Evolutionary conservation across 30 jellyfish, hydroid and myxozoan genomes (phyloP).

Genomic region (Turritopsis rubra): DNA sequence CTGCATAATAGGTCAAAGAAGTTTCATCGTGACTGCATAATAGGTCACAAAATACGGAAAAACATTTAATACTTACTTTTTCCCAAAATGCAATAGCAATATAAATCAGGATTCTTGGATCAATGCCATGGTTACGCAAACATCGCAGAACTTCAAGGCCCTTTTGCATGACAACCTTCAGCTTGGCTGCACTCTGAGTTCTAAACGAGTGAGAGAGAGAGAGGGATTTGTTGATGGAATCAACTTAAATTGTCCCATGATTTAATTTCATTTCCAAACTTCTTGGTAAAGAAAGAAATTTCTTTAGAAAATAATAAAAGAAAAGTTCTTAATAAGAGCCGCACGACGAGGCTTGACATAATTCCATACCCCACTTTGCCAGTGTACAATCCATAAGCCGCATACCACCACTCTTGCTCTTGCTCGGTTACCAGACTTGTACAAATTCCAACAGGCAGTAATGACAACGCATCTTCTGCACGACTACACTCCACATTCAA

Average conservation of each 20-base stretch:
- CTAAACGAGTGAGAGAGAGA: slow-evolving; percentile 23
- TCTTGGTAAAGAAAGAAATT: too few species aligned
- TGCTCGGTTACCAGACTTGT: slow-evolving; percentile 30
- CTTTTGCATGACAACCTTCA: slow-evolving; percentile 55
- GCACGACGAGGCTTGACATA: too few species aligned
- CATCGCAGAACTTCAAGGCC: slow-evolving; percentile 72
- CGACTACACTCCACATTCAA: slow-evolving; percentile 32
- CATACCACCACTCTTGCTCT: slow-evolving; percentile 77
- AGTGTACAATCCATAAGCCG: slow-evolving; percentile 63
- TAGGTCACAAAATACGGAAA: neutral
- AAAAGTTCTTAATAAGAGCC: too few species aligned
- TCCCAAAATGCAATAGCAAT: slow-evolving; percentile 55
- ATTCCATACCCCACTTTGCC: slow-evolving; percentile 70
- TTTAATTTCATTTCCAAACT: too few species aligned
- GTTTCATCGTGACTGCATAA: neutral
- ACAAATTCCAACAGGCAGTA: slow-evolving; percentile 45
- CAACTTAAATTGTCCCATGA: too few species aligned
- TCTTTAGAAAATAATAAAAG: too few species aligned
- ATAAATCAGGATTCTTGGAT: slow-evolving; percentile 59
- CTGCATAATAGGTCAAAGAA: too few species aligned
- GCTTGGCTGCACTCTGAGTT: slow-evolving; percentile 63
- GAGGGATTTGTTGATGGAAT: too few species aligned
- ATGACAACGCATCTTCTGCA: slow-evolving; percentile 30
- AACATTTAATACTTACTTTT: slow-evolving; percentile 31
- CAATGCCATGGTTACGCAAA: slow-evolving; percentile 69